Conservation (phyloP, 2,888 invertebrate species). For the Xestia xanthographa region DNA sequence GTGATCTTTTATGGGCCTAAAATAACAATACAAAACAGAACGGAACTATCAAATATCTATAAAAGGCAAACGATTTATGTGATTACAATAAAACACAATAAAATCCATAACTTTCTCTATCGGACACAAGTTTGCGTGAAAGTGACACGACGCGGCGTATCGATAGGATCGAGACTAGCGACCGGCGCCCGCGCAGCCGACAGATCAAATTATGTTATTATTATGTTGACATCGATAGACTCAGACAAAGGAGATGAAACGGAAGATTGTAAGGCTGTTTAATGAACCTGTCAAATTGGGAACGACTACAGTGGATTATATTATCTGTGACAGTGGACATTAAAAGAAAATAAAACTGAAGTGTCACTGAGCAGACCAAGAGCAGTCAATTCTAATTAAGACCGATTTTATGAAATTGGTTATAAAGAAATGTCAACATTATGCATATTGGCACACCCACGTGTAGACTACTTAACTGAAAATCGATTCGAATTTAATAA, state of each 20-base stretch:
- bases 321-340: too few species aligned
- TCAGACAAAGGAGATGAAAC: background rate
- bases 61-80: slow-evolving; percentile 32
- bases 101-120: slow-evolving; percentile 56
- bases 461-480: background rate
- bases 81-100: slow-evolving; percentile 61
- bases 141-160: slow-evolving; percentile 45
- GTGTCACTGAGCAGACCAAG: too few species aligned
- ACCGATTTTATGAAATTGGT: background rate
- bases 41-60: slow-evolving; percentile 21
- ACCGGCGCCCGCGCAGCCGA: slow-evolving; percentile 24
- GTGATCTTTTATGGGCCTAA: background rate
- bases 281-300: background rate
- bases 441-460: background rate
- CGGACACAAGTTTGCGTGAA: slow-evolving; percentile 50
- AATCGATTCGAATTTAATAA: background rate
- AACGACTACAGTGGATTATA: too few species aligned
- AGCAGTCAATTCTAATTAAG: background rate
- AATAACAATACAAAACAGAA: slow-evolving; percentile 5
- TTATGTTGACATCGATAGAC: slow-evolving; percentile 36
- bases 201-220: slow-evolving; percentile 24
- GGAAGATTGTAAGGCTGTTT: background rate
- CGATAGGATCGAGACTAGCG: slow-evolving; percentile 35
- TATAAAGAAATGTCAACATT: too few species aligned
- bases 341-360: too few species aligned